Conservation (phyloP, 2,888 invertebrate species). For the Aphelenchoides bicaudatus region DNA sequence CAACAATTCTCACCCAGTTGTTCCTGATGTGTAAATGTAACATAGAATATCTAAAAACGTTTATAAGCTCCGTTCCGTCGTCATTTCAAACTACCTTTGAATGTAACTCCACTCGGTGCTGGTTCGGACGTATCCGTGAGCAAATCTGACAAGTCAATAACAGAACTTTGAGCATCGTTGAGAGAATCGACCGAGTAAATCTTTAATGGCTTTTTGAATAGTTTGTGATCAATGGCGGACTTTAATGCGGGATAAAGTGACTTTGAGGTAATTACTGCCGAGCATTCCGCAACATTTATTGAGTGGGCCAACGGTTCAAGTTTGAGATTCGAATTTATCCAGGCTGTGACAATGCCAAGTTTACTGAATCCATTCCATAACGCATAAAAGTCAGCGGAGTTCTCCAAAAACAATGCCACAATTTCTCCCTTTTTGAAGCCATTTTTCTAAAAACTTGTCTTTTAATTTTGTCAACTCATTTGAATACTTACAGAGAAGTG, state of each 20-base stretch:
- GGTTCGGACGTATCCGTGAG: conserved; percentile 20
- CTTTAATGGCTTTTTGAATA: conserved; percentile 36
- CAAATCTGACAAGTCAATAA: conserved; percentile 4
- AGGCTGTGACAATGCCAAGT: conserved; percentile 69
- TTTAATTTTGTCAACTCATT: background rate
- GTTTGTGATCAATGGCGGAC: conserved; percentile 37
- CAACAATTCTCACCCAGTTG: no score
- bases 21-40: conserved; percentile 97
- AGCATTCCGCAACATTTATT: conserved; percentile 78
- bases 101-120: conserved; percentile 32
- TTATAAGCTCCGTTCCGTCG: background rate
- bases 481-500: conserved; percentile 41
- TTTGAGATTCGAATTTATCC: conserved; percentile 89
- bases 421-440: conserved; percentile 77
- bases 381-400: conserved; percentile 83
- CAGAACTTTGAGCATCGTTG: conserved; percentile 8
- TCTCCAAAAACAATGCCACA: conserved; percentile 83
- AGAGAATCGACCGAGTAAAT: conserved; percentile 34
- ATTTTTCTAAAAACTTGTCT: conserved; percentile 9
- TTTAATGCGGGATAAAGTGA: conserved; percentile 40
- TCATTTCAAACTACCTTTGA: conserved; percentile 36
- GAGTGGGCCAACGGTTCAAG: conserved; percentile 79
- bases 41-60: conserved; percentile 67
- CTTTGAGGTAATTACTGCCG: conserved; percentile 70
- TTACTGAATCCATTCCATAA: conserved; percentile 90